These are phyloP conservation scores for Diacarnus erythraeanus DNA, from an alignment of 37 sponge, comb jelly and placozoan species.

Conservation along the genomic window DNA sequence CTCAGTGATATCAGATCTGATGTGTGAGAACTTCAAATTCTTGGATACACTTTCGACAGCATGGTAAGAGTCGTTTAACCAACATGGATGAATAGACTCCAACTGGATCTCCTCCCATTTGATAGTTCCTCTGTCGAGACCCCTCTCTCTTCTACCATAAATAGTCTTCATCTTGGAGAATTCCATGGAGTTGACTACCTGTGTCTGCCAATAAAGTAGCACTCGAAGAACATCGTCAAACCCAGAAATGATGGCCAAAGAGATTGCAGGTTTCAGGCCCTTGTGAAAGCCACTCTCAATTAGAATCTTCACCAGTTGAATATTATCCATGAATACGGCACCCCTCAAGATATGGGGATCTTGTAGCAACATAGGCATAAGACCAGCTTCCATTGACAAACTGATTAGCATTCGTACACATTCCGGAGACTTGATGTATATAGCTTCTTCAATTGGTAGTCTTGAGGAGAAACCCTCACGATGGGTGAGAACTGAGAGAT, in stretches of 20 bases:
- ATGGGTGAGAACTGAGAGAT: slow-evolving; percentile 16
- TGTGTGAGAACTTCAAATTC: background rate
- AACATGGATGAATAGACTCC: slow-evolving; percentile 12
- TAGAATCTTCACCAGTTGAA: slow-evolving; percentile 42
- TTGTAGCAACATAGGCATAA: slow-evolving; percentile 9
- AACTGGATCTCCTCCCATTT: slow-evolving; percentile 51
- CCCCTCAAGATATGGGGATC: slow-evolving; percentile 21
- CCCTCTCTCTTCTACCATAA: background rate
- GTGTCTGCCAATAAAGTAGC: slow-evolving; percentile 59
- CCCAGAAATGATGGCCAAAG: slow-evolving; percentile 16
- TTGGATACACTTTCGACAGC: slow-evolving; percentile 35
- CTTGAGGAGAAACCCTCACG: slow-evolving; percentile 11
- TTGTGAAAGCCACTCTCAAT: slow-evolving; percentile 43
- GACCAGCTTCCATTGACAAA: background rate
- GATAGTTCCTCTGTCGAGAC: slow-evolving; percentile 13
- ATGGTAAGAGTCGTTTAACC: slow-evolving; percentile 20
- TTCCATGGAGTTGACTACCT: slow-evolving; percentile 26
- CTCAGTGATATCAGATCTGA: background rate
- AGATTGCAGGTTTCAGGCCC: slow-evolving; percentile 29
- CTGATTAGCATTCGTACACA: slow-evolving; percentile 46
- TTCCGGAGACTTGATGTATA: slow-evolving; percentile 5
- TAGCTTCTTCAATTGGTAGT: slow-evolving; percentile 51
- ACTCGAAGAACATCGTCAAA: slow-evolving; percentile 11
- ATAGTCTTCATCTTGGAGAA: slow-evolving; percentile 3
- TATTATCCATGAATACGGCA: slow-evolving; percentile 29